A percentile compares a stretch with the other conserved stretches of the same genome.
phyloP scores from a whole-genome alignment of 2,797 vertebrate species.

The Ctenopoma multispine region DNA sequence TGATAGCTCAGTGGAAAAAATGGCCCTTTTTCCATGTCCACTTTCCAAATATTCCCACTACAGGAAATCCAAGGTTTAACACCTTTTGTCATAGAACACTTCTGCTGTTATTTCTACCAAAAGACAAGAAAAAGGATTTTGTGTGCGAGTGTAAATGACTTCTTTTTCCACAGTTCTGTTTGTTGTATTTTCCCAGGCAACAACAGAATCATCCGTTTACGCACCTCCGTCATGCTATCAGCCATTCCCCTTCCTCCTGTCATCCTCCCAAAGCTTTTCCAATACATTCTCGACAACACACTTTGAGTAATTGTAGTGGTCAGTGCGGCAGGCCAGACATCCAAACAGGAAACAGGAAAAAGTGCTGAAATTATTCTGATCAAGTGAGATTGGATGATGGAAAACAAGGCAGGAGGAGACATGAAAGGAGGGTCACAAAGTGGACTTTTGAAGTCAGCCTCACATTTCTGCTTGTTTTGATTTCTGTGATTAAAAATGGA shows the following conservation, averaged over 20 bases:
- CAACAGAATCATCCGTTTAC: constrained; percentile 66
- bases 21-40: constrained; percentile 67
- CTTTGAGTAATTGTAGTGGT: constrained; percentile 71
- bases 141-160: constrained; percentile 49
- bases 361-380: constrained; percentile 69
- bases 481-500: constrained; percentile 58
- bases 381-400: constrained; percentile 62
- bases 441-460: constrained; percentile 47
- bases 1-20: constrained; percentile 80
- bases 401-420: constrained; percentile 54
- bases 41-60: constrained; percentile 74
- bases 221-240: constrained; percentile 65
- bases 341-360: constrained; percentile 76
- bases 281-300: constrained; percentile 69
- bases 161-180: constrained; percentile 63
- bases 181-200: constrained; percentile 72
- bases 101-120: constrained; percentile 30
- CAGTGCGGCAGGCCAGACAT: constrained; percentile 66
- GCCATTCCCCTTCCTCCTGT: constrained; percentile 18
- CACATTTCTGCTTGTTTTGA: constrained; percentile 66
- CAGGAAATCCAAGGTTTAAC: constrained; percentile 64
- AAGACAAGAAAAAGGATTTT: constrained; percentile 30
- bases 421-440: constrained; percentile 57
- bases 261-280: constrained; percentile 62
- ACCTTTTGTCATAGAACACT: constrained; percentile 68